These are phyloP conservation scores for Cyphomyrmex costatus DNA, from an alignment of 1,140 invertebrate genomes.

Conservation along the genomic window DNA sequence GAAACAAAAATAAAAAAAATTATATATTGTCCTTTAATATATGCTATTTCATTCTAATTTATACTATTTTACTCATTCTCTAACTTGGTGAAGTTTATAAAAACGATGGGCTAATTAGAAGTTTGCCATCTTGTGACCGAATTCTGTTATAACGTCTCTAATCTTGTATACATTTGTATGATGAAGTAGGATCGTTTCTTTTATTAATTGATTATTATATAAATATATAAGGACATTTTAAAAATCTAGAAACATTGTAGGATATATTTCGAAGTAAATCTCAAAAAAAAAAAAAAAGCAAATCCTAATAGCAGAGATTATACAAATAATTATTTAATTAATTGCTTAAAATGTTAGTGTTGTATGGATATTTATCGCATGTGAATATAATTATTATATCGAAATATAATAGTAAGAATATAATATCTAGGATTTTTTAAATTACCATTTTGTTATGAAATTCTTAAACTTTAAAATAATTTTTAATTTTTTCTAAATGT, in stretches of 20 bases:
- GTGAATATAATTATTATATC: not conserved
- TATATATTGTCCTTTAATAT: too few relatives aligned
- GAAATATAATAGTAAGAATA: not conserved
- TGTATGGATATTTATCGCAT: not conserved
- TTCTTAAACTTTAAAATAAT: not conserved
- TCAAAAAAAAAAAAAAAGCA: not conserved
- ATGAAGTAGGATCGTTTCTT: not conserved
- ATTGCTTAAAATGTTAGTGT: conserved; percentile 7
- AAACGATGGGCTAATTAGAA: too few relatives aligned
- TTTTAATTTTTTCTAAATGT: not conserved
- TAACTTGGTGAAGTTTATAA: too few relatives aligned
- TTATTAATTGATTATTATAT: not conserved
- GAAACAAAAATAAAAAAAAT: too few relatives aligned
- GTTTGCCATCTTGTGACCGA: too few relatives aligned
- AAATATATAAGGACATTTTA: not conserved
- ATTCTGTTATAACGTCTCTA: too few relatives aligned
- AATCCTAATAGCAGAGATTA: not conserved
- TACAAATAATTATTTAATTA: conserved; percentile 13
- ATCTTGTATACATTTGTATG: not conserved
- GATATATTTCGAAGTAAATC: not conserved
- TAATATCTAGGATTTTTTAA: not conserved
- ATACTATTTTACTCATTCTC: too few relatives aligned
- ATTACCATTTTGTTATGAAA: not conserved
- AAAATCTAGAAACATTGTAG: not conserved
- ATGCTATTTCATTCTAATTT: too few relatives aligned